These are phyloP conservation scores for Pseudorhombus dupliciocellatus DNA, from an alignment of 2,113 vertebrate genomes.

Conservation along the genomic window DNA sequence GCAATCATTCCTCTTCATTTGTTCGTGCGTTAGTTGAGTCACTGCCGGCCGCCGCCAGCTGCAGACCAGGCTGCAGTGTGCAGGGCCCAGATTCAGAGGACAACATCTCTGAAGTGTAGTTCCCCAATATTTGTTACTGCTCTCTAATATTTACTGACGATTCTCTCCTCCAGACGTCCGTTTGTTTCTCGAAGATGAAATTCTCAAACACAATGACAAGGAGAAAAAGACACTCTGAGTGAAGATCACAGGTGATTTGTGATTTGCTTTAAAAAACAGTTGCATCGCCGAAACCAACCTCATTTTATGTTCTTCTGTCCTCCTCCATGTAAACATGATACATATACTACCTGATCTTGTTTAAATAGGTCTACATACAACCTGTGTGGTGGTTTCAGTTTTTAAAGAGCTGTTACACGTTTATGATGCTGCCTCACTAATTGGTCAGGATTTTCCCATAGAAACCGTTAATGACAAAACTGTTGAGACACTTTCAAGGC, in stretches of 20 bases:
- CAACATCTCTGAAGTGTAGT: conserved; percentile 9
- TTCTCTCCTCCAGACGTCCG: conserved; percentile 2
- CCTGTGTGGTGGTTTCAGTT: not conserved
- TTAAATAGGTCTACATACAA: not conserved
- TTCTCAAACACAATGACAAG: conserved; percentile 7
- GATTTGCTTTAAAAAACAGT: no score
- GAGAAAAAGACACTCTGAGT: not conserved
- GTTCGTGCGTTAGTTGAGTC: conserved; percentile 9
- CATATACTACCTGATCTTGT: not conserved
- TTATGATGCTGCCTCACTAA: not conserved
- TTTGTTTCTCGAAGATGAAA: conserved; percentile 21
- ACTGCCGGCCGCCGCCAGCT: not conserved
- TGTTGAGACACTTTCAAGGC: no score
- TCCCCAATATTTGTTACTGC: conserved; percentile 35
- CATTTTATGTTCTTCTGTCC: no score
- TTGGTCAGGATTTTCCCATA: no score
- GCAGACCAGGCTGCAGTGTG: not conserved
- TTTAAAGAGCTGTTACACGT: not conserved
- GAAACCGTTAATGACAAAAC: no score
- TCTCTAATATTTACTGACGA: no score
- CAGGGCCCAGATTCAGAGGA: conserved; percentile 2
- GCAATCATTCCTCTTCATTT: conserved; percentile 47
- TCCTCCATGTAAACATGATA: not conserved
- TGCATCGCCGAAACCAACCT: no score
- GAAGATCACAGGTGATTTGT: no score